Percentiles rank a stretch among this genome's conserved stretches.
Evolutionary conservation across 2,888 invertebrate genomes (phyloP).

Genomic region (Deladenus siricidicola): DNA sequence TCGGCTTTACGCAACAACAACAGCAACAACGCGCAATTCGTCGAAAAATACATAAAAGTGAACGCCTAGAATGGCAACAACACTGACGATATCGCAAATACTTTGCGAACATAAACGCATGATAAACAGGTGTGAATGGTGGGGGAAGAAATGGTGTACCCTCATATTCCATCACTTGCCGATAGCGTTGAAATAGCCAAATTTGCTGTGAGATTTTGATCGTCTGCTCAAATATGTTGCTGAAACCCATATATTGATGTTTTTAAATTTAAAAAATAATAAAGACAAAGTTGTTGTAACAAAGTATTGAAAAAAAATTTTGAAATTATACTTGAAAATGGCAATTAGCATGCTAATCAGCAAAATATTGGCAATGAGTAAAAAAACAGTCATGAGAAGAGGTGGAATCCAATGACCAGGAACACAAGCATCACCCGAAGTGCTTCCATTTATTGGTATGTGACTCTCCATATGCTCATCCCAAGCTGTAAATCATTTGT

Average conservation of each 20-base stretch:
- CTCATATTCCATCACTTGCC: slow-evolving; percentile 90
- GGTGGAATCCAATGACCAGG: slow-evolving; percentile 75
- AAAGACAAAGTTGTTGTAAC: background rate
- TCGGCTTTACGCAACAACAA: too few species aligned
- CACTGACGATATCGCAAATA: slow-evolving; percentile 27
- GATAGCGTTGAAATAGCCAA: slow-evolving; percentile 98
- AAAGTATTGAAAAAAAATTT: background rate
- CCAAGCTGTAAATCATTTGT: slow-evolving; percentile 36
- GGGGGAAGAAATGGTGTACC: slow-evolving; percentile 93
- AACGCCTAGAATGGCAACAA: slow-evolving; percentile 2
- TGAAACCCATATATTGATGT: slow-evolving; percentile 21
- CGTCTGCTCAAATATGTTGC: slow-evolving; percentile 63
- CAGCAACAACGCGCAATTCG: too few species aligned
- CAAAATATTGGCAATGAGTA: slow-evolving; percentile 89
- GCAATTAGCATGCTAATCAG: slow-evolving; percentile 94
- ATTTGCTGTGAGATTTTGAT: slow-evolving; percentile 91
- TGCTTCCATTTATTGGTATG: slow-evolving; percentile 11
- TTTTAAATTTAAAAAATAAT: background rate
- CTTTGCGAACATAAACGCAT: slow-evolving; percentile 36
- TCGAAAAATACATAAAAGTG: background rate
- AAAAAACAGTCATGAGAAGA: slow-evolving; percentile 81
- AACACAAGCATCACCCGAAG: slow-evolving; percentile 31
- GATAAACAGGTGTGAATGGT: slow-evolving; percentile 45
- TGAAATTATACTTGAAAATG: slow-evolving; percentile 73
- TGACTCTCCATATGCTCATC: slow-evolving; percentile 44